Evolutionary conservation across 2,113 vertebrate species (phyloP), one percentile per base, ranked within the genome.

Genomic region (Neolamprologus longior): DNA sequence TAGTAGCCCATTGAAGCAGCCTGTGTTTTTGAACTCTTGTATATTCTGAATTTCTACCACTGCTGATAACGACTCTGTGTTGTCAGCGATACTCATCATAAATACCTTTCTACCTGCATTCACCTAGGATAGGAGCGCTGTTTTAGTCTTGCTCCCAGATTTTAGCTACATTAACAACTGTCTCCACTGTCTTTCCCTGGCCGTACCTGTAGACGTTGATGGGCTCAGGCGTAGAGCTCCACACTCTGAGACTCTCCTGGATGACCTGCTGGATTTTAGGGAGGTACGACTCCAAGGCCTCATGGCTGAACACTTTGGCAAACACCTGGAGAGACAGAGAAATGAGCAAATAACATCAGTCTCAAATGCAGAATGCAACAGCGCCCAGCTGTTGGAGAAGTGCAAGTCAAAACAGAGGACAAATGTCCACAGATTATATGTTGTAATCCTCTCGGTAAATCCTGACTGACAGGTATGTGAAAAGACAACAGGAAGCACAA

Each of bases 211-310:
- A 99, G 84, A 99, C 99, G 0, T 98, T 99, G 95, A 99, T 98
- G 95, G 98, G 93, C 37, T 99, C 98, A 0, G 98, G 97, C 81
- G 96, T 96, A 93, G 98, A 98, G 95, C 99, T 98, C 99, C 99
- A 99, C 4, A 98, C 96, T 1, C 98, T 93, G 1, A 99, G 96
- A 0, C 97, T 98, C 93, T 99, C 99, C 93, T 99, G 99, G 93
- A 99, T 99, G 83, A 99, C 98, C 95, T 97, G 96, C 93, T 98
- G 98, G 94, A 99, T 99, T 95, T 99, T 99, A 10, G 98, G 99
- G 4, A 99, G 97, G 86, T 99, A 99, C 24, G 97, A 98, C 93
- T 99, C 98, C 95, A 99, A 91, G 1, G 99, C 98, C 66, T 99
- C 98, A 0, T 99, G 98, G 93, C 98, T 99, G 96, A 99, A 99